phyloP scores from a whole-genome alignment of 2,797 vertebrate genomes.

The Rhincodon typus region DNA sequence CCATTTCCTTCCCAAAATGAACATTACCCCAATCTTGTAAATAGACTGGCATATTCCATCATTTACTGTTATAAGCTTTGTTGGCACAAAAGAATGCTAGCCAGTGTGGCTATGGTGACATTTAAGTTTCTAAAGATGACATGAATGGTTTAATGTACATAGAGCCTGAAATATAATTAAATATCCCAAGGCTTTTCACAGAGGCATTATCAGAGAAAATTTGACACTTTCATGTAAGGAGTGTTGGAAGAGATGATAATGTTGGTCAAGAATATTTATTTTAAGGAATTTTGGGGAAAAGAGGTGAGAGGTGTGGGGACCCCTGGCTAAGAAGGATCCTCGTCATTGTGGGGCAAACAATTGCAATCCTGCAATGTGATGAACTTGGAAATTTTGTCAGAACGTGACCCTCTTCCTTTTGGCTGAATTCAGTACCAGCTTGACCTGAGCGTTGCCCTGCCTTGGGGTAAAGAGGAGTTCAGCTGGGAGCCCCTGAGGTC shows the following conservation, averaged over 20 bases:
- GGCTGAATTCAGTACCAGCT: background rate
- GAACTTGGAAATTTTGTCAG: background rate
- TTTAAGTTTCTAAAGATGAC: background rate
- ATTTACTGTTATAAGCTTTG: background rate
- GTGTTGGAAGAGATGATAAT: no score
- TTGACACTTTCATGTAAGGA: no score
- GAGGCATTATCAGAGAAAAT: no score
- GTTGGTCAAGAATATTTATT: no score
- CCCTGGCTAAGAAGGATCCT: background rate
- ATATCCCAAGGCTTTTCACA: no score
- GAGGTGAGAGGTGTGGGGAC: no score
- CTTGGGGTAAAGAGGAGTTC: background rate
- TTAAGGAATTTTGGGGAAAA: no score
- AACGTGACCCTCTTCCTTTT: background rate
- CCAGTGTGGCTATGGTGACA: background rate
- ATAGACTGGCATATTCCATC: background rate
- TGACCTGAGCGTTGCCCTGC: background rate
- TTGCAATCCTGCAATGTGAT: background rate
- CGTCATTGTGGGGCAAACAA: background rate
- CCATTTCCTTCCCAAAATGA: background rate
- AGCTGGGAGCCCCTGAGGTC: background rate
- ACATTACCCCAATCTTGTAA: background rate
- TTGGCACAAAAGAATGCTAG: background rate
- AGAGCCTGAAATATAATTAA: no score
- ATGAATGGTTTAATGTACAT: no score